phyloP scores from a whole-genome alignment of 2,113 vertebrate species.

The Dascyllus trimaculatus region DNA sequence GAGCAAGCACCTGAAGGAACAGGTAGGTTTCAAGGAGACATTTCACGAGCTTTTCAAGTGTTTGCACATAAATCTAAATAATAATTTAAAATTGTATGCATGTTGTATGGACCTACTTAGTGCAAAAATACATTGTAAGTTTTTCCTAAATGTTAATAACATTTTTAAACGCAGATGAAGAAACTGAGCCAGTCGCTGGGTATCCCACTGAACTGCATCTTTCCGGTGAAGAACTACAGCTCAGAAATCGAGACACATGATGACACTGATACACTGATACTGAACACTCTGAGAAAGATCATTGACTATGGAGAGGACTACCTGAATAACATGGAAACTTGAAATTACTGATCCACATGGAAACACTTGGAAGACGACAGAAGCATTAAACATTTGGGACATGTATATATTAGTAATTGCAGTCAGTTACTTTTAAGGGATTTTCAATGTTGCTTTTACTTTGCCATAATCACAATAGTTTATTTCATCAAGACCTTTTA shows the following conservation, averaged over 20 bases:
- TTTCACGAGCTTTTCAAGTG: background rate
- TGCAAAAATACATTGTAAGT: too few species aligned
- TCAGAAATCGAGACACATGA: background rate
- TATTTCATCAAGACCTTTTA: too few species aligned
- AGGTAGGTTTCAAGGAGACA: background rate
- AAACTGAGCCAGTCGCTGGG: background rate
- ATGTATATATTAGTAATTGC: too few species aligned
- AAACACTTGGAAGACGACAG: too few species aligned
- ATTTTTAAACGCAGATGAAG: background rate
- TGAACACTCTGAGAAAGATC: constrained; percentile 35
- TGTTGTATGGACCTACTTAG: too few species aligned
- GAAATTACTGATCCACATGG: too few species aligned
- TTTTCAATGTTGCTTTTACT: too few species aligned
- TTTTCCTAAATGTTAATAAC: background rate
- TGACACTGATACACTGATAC: background rate
- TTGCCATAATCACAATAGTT: too few species aligned
- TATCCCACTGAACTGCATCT: constrained; percentile 38
- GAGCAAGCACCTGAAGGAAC: background rate
- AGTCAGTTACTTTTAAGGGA: too few species aligned
- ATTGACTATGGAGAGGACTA: constrained; percentile 46
- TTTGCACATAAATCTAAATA: background rate
- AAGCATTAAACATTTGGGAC: too few species aligned
- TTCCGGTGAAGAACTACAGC: constrained; percentile 60
- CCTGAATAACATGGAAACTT: background rate
- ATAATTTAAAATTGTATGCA: too few species aligned